Conservation (phyloP, 2,797 vertebrate species). For the Zalophus californianus region DNA sequence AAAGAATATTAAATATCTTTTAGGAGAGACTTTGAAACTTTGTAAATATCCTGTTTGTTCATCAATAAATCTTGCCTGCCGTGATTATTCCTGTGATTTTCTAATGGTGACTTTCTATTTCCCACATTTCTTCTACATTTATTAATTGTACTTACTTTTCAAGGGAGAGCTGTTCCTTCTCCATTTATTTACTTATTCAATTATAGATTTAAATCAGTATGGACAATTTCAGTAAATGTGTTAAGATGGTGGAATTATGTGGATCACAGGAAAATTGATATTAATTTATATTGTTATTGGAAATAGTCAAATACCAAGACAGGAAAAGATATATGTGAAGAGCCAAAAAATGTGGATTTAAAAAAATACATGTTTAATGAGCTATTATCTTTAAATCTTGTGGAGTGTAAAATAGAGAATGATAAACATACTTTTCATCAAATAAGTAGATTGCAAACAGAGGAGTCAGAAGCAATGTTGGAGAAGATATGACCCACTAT, state of each 20-base stretch:
- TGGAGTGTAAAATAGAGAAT: not conserved
- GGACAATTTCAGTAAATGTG: not conserved
- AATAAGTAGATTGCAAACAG: not conserved
- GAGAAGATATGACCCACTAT: not conserved
- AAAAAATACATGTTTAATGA: not conserved
- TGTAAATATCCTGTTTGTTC: not conserved
- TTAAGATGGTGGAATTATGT: not conserved
- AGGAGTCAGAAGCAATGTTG: not conserved
- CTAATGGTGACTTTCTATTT: not conserved
- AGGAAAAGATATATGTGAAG: not conserved
- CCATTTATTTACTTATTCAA: not conserved
- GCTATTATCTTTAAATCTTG: not conserved
- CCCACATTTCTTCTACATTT: not conserved
- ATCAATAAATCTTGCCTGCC: not conserved
- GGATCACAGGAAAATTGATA: not conserved
- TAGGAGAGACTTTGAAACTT: not conserved
- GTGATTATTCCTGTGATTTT: not conserved
- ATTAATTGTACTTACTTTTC: not conserved
- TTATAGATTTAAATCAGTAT: not conserved
- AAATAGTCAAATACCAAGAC: not conserved
- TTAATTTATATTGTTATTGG: not conserved
- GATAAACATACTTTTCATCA: not conserved
- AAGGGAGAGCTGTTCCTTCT: not conserved
- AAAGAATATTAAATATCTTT: not conserved
- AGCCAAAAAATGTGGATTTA: not conserved